Evolutionary conservation across 2,797 vertebrate species (phyloP).

Genomic region (Neosilurus mollespiculum): DNA sequence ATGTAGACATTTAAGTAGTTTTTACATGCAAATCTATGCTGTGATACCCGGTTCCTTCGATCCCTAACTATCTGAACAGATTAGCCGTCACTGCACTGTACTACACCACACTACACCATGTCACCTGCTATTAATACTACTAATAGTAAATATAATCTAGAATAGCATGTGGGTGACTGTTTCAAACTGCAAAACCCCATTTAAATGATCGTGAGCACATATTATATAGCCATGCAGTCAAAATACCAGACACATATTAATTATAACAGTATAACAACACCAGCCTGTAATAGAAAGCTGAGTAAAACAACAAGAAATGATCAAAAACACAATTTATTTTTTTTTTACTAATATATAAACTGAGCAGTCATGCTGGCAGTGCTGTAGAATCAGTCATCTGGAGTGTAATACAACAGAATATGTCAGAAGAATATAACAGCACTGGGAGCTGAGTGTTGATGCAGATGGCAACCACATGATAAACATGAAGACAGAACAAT

Average conservation of each 20-base stretch:
- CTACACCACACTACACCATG: no score
- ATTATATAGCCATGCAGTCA: not conserved
- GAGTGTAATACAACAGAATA: constrained; percentile 19
- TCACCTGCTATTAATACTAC: not conserved
- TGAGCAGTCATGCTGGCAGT: not conserved
- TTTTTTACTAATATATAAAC: constrained; percentile 22
- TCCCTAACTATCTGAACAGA: no score
- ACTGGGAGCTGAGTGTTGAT: constrained; percentile 3
- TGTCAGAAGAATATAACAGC: constrained; percentile 20
- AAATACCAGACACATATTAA: not conserved
- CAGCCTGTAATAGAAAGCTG: not conserved
- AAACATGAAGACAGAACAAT: constrained; percentile 39
- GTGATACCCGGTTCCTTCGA: no score
- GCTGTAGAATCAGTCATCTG: constrained; percentile 22
- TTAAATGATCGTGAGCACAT: not conserved
- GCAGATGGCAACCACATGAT: constrained; percentile 29
- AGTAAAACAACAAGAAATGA: not conserved
- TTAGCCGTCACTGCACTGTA: no score
- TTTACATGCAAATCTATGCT: no score
- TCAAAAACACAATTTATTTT: not conserved
- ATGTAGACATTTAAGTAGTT: no score
- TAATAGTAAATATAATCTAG: not conserved
- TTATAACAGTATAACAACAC: not conserved
- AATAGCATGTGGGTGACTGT: not conserved
- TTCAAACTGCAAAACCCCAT: not conserved